Conservation (phyloP, 2,797 vertebrate genomes). For the Alca torda region DNA sequence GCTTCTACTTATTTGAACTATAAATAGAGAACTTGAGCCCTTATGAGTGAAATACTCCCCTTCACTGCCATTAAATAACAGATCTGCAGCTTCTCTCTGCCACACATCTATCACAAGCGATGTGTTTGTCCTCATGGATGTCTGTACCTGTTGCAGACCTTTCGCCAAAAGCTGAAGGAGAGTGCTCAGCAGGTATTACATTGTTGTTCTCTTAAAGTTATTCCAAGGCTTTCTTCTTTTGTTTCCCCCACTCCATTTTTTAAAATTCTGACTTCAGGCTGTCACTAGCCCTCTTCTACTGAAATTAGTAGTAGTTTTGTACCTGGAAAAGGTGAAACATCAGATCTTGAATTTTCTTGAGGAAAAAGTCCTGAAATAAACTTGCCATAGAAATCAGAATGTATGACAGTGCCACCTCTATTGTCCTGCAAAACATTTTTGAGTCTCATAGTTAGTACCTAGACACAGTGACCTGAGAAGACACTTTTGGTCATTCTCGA, state of each 20-base stretch:
- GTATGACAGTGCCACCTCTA: neutral
- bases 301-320: neutral
- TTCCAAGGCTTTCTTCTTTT: neutral
- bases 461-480: neutral
- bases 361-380: neutral
- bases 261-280: neutral
- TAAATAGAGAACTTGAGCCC: conserved; percentile 1
- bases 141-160: neutral
- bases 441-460: neutral
- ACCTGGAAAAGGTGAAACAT: neutral
- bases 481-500: neutral
- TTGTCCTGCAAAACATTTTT: neutral
- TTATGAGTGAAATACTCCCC: neutral
- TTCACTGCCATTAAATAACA: neutral
- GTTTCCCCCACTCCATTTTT: fast-evolving
- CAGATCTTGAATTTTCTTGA: neutral
- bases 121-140: neutral
- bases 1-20: neutral
- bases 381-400: neutral
- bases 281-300: neutral
- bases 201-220: neutral
- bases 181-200: neutral
- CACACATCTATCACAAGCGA: neutral
- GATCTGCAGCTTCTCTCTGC: neutral
- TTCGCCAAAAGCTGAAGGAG: neutral